A percentile compares a stretch with the other conserved stretches of the same genome.
Evolutionary conservation across 2,888 invertebrate genomes (phyloP).

Genomic region (Oscheius sp.): DNA sequence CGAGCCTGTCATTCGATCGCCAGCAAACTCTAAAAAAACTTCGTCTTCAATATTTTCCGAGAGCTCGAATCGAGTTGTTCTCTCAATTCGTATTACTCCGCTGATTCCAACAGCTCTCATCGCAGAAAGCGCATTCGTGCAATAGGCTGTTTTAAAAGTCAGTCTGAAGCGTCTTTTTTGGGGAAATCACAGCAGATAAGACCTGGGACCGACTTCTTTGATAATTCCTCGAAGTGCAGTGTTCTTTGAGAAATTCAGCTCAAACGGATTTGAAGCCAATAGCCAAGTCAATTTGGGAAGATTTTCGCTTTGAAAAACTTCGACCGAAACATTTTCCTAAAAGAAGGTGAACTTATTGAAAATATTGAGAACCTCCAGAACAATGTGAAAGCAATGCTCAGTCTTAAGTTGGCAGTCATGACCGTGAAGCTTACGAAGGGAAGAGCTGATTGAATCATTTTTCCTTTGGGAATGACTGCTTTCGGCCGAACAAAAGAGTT

Average conservation of each 20-base stretch:
- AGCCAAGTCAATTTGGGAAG: slow-evolving; percentile 10
- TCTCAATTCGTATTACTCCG: slow-evolving; percentile 83
- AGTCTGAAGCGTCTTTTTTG: slow-evolving; percentile 75
- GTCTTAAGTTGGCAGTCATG: slow-evolving; percentile 21
- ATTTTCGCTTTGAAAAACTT: not conserved
- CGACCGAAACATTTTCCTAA: not conserved
- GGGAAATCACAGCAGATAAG: not conserved
- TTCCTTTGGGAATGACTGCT: slow-evolving; percentile 26
- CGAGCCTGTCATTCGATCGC: slow-evolving; percentile 54
- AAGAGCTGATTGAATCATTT: slow-evolving; percentile 15
- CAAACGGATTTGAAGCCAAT: slow-evolving; percentile 8
- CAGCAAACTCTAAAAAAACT: slow-evolving; percentile 41
- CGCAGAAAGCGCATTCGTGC: slow-evolving; percentile 94
- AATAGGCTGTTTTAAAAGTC: slow-evolving; percentile 90
- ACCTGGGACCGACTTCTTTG: slow-evolving; percentile 46
- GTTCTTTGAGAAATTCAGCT: not conserved
- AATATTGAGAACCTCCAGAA: slow-evolving; percentile 4
- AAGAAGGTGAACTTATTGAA: not conserved
- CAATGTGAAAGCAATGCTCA: slow-evolving; percentile 38
- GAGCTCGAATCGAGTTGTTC: slow-evolving; percentile 80
- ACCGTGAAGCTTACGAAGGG: slow-evolving; percentile 25
- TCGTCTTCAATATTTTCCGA: slow-evolving; percentile 20
- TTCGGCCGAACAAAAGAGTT: slow-evolving; percentile 10
- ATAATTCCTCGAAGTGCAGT: slow-evolving; percentile 21
- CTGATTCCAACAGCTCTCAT: slow-evolving; percentile 84